phyloP scores from a whole-genome alignment of 1,140 invertebrate genomes.

The Brachionus angularis region DNA sequence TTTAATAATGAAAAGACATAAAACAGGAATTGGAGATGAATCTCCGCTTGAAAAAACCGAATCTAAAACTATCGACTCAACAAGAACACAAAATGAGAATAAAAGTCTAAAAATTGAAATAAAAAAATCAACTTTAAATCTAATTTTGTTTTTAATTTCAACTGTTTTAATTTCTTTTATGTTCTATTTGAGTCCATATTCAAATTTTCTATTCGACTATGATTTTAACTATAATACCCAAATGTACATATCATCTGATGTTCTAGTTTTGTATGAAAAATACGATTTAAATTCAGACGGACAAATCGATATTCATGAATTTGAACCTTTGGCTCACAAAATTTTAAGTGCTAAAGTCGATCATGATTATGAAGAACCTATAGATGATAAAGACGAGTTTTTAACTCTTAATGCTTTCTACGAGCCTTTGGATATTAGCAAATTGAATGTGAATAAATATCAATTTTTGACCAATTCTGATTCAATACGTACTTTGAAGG shows the following conservation, averaged over 20 bases:
- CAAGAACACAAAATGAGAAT: neutral
- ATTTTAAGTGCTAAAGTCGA: constrained; percentile 14
- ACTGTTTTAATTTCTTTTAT: neutral
- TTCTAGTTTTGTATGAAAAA: constrained; percentile 20
- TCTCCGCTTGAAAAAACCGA: neutral
- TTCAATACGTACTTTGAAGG: neutral
- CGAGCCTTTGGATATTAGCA: constrained; percentile 23
- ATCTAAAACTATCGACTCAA: neutral
- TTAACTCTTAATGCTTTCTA: constrained; percentile 41
- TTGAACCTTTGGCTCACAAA: constrained; percentile 19
- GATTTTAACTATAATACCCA: neutral
- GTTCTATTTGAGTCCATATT: neutral
- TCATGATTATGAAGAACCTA: constrained; percentile 6
- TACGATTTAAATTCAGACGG: constrained; percentile 40
- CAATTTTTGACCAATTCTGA: constrained; percentile 25
- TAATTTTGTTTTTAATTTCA: neutral
- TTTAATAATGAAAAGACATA: constrained; percentile 8
- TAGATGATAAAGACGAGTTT: constrained; percentile 28
- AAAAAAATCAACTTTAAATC: neutral
- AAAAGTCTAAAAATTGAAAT: neutral
- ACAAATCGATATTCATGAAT: constrained; percentile 12
- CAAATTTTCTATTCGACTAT: neutral
- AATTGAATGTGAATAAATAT: constrained; percentile 2
- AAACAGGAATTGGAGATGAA: constrained; percentile 23
- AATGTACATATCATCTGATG: neutral